A percentile compares a stretch with the other conserved stretches of the same genome.
phyloP scores from a whole-genome alignment of 2,888 invertebrate genomes.

The Mamestra brassicae region DNA sequence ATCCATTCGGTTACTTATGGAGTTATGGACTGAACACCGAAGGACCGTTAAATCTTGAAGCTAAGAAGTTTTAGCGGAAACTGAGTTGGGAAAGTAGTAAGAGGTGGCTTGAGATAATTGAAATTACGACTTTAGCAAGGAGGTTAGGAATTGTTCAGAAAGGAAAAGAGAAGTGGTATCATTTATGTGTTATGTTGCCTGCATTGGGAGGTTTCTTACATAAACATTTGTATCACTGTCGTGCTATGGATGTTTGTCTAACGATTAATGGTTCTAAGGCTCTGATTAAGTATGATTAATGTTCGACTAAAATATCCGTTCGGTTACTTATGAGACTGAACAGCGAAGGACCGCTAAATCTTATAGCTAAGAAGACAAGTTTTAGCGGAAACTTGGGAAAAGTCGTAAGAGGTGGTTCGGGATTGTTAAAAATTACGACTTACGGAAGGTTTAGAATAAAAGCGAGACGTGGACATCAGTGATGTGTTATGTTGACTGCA shows the following conservation, averaged over 20 bases:
- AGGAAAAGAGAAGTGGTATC: neutral
- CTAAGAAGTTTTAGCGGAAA: conserved; percentile 17
- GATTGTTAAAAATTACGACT: conserved; percentile 39
- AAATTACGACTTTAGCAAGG: conserved; percentile 24
- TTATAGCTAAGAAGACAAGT: conserved; percentile 12
- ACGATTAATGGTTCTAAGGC: neutral
- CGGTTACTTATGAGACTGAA: conserved; percentile 16
- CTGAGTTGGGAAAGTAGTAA: conserved; percentile 23
- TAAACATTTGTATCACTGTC: neutral
- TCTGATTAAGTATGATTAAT: neutral
- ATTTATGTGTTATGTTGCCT: neutral
- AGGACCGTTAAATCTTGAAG: conserved; percentile 26
- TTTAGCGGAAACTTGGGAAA: conserved; percentile 24
- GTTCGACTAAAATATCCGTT: conserved; percentile 6
- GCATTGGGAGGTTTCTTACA: neutral
- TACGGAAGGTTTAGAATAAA: neutral
- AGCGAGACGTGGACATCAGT: neutral
- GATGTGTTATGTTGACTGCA: neutral
- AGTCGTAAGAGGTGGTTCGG: neutral
- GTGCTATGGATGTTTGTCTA: neutral
- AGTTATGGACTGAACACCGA: neutral
- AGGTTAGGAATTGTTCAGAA: neutral
- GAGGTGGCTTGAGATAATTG: conserved; percentile 22
- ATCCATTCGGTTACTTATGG: conserved; percentile 20
- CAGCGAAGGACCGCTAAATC: conserved; percentile 20